Evolutionary conservation across 2,888 invertebrate genomes (phyloP).

Genomic region (Osmoderma eremita): DNA sequence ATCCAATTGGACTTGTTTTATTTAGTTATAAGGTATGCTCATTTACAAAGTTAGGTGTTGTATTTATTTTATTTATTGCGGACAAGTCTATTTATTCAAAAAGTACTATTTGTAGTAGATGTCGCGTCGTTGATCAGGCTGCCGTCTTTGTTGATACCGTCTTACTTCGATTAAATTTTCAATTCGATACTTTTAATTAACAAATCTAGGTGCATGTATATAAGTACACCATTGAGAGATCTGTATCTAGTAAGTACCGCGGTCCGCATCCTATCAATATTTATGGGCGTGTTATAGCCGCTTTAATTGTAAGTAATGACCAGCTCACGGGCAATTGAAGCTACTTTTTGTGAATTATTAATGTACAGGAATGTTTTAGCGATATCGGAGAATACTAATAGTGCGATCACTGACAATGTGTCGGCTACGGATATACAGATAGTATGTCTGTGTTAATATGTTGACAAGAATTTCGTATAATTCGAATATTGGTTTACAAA

Average conservation of each 20-base stretch:
- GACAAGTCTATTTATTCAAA: too few relatives aligned
- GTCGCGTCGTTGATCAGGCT: too few relatives aligned
- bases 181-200: too few relatives aligned
- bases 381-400: constrained; percentile 17
- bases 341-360: constrained; percentile 32
- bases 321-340: constrained; percentile 24
- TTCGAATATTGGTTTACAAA: too few relatives aligned
- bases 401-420: constrained; percentile 9
- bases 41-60: too few relatives aligned
- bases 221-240: constrained; percentile 15
- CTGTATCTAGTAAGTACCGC: constrained; percentile 28
- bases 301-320: constrained; percentile 40
- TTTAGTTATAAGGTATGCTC: too few relatives aligned
- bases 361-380: constrained; percentile 12
- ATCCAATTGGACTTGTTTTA: background rate
- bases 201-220: too few relatives aligned
- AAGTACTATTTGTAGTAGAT: too few relatives aligned
- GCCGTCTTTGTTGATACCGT: background rate
- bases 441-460: constrained; percentile 11
- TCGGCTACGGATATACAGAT: background rate
- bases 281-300: constrained; percentile 36
- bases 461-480: too few relatives aligned
- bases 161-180: too few relatives aligned
- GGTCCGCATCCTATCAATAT: constrained; percentile 36
- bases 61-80: too few relatives aligned